A percentile compares a stretch with the other conserved stretches of the same genome.
phyloP scores from a whole-genome alignment of 2,888 invertebrate genomes.

The Rhaphigaster nebulosa region DNA sequence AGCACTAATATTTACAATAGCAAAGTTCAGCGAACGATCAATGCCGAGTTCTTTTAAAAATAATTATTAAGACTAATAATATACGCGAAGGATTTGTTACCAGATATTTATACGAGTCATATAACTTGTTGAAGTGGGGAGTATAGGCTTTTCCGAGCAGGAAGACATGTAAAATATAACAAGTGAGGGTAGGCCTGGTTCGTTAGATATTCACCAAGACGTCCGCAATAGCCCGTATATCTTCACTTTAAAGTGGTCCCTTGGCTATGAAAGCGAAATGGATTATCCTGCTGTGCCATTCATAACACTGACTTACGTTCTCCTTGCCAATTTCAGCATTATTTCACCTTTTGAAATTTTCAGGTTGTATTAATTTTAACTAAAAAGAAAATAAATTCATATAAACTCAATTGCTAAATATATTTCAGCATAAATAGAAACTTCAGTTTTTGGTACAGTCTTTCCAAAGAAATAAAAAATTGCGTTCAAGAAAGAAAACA shows the following conservation, averaged over 20 bases:
- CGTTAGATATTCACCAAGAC: conserved; percentile 30
- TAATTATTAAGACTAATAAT: background rate
- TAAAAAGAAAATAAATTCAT: too few species aligned
- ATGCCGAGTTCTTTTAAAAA: background rate
- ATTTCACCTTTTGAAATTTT: background rate
- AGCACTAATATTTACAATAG: too few species aligned
- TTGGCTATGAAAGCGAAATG: conserved; percentile 13
- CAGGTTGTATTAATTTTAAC: background rate
- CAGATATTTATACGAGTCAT: background rate
- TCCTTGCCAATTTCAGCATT: background rate
- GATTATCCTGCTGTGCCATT: background rate
- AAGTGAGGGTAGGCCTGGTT: background rate
- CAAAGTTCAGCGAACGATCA: too few species aligned
- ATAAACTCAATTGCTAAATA: too few species aligned
- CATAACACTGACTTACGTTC: background rate
- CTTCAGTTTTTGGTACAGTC: too few species aligned
- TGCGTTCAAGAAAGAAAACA: too few species aligned
- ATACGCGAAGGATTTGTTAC: background rate
- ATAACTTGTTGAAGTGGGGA: background rate
- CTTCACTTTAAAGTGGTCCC: conserved; percentile 34
- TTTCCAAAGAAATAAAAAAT: too few species aligned
- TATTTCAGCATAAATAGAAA: too few species aligned
- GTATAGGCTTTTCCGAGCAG: background rate
- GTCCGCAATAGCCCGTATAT: conserved; percentile 5
- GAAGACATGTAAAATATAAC: conserved; percentile 25